Percentiles rank a stretch among this genome's conserved stretches.
These are phyloP conservation scores for Nycteola revayana DNA, from an alignment of 2,888 invertebrate species.

Conservation along the genomic window DNA sequence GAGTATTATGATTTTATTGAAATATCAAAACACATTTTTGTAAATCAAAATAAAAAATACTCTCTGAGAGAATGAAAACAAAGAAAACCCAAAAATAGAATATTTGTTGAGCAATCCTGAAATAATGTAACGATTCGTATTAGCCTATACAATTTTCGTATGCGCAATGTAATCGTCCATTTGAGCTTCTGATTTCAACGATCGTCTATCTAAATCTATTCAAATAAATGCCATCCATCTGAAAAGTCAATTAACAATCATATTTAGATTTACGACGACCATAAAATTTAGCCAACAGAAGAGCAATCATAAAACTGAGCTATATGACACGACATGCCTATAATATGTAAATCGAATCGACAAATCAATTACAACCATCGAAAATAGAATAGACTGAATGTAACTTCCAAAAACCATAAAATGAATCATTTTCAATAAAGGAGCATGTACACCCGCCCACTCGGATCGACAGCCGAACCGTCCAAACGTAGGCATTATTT, in stretches of 20 bases:
- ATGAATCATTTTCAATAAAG: slow-evolving; percentile 47
- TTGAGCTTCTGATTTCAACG: no score
- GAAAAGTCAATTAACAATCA: slow-evolving; percentile 36
- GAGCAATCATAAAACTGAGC: slow-evolving; percentile 31
- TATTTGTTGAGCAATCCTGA: no score
- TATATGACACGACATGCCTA: slow-evolving; percentile 30
- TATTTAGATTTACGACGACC: slow-evolving; percentile 30
- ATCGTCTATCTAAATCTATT: slow-evolving; percentile 9
- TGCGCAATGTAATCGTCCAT: no score
- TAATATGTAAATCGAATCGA: slow-evolving; percentile 42
- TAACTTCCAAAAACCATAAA: slow-evolving; percentile 45
- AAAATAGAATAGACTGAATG: slow-evolving; percentile 36
- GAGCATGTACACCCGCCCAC: slow-evolving; percentile 41
- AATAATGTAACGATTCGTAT: no score
- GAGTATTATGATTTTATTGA: no score
- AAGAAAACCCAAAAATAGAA: no score
- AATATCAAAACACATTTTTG: no score
- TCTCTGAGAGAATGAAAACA: no score
- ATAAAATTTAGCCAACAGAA: slow-evolving; percentile 30
- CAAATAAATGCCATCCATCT: slow-evolving; percentile 18
- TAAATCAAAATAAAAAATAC: no score
- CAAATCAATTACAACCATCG: slow-evolving; percentile 43
- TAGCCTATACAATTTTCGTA: no score
- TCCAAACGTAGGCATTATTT: slow-evolving; percentile 40
- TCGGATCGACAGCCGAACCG: slow-evolving; percentile 32